Base-by-base conservation (phyloP, 2,888 invertebrate species). In the Leptinotarsa rubiginosa region DNA sequence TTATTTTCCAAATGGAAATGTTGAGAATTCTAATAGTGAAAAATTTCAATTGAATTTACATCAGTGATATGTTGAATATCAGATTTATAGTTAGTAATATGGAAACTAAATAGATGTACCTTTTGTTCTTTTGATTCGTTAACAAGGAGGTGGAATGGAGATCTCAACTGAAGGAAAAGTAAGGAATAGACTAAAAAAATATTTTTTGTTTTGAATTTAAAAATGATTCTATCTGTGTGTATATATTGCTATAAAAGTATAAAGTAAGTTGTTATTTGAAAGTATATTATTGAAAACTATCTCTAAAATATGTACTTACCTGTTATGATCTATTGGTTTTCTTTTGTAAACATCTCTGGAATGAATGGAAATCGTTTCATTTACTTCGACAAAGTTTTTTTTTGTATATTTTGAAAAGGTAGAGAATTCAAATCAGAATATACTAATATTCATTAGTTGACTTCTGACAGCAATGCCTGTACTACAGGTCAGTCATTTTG, bases 251-350 rank as follows among this genome's bases (percentile, higher is more conserved):
- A 64, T 68, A 41, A 67, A 72, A 25, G 22, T 65, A 71, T 22
- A 49, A 71, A 69, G 15, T 67, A 74, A 74, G 70, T 74, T 74
- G 70, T 74, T 70, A 74, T 66, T 65, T 71, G 22, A 49, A 25
- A 67, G 15, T 56, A 56, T 56, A 22, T 47, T 66, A 47, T 54
- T 67, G 67, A 52, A 67, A 67, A n/a, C 47, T 31, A 47, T 31
- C 50, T 64, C 41, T 64, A 50, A 59, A 56, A 31, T 69, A 31
- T 49, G 56, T 69, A 56, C 56, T 69, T 56, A 52, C 41, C n/a
- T 69, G 69, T 69, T 69, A 56, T 47, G 47, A 22, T 69, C 56
- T 69, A 56, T 56, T 20, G 54, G 56, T 56, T 56, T 69, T n/a
- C 12, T 56, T 22, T 68, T 47, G 15, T 4, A 31, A 68, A 69